Base-by-base conservation (phyloP, 2,888 invertebrate genomes). In the Cremastinae sp. region DNA sequence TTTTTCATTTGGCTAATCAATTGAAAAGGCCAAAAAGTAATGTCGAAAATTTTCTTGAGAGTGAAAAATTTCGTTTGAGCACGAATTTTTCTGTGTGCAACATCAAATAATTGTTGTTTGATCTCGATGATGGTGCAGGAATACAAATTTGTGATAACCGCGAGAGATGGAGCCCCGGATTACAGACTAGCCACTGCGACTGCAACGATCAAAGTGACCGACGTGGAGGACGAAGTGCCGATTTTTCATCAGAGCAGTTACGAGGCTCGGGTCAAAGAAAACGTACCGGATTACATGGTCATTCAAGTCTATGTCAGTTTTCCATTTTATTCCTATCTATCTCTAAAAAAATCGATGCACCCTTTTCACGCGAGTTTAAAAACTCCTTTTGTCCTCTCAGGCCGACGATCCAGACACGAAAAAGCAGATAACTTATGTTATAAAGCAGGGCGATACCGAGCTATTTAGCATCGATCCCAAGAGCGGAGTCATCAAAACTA, bases 141-240 rank as follows among this genome's bases (percentile, higher is more conserved):
- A 49, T 95, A 95, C 85, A 93, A 93, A 77, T 96, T 97, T 89
- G 96, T 96, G 47, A 96, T 97, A 7, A 97, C 96, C 0, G 97
- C 97, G 0, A 94, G 93, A 86, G 97, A 97, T 86, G 96, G 96
- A 16, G 97, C 96, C 0, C 93, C 95, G 0, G 96, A 97, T 91
- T 94, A 95, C 2, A 92, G 97, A 10, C 91, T 97, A 41, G 96
- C 96, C 1, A 97, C 97, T 0, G 96, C 97, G 0, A 96, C 96
- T 0, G 96, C 97, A 8, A 94, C 96, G 0, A 94, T 97, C 0
- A 91, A 92, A 81, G 96, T 97, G 0, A 91, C 93, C 61, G 97
- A 97, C 87, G 91, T 95, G 0, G 94, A 95, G 66, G 97, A 97
- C 86, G 97, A 97, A 88, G 91, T 94, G 43, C 97, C 97, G 0